These are phyloP conservation scores for Tethea ocularis DNA, from an alignment of 2,888 invertebrate genomes.

Conservation along the genomic window DNA sequence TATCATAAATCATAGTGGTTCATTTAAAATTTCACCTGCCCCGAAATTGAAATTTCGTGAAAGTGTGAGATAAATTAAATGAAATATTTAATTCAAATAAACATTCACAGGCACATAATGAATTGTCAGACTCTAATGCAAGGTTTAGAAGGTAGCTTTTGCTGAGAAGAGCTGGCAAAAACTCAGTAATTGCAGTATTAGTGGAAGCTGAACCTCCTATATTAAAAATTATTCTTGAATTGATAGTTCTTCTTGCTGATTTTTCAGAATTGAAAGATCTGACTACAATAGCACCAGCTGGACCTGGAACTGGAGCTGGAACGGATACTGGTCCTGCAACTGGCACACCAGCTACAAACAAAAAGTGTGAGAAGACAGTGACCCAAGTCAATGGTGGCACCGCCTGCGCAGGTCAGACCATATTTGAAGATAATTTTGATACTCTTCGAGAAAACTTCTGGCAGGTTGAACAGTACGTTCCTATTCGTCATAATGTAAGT, in stretches of 20 bases:
- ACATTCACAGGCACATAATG: too few species aligned
- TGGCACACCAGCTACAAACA: not conserved
- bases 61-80: too few species aligned
- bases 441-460: slow-evolving; percentile 73
- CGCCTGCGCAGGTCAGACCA: slow-evolving; percentile 74
- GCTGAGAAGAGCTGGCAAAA: too few species aligned
- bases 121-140: too few species aligned
- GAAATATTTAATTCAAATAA: too few species aligned
- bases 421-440: slow-evolving; percentile 86
- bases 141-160: too few species aligned
- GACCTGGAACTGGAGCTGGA: not conserved
- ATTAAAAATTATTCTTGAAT: not conserved
- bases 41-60: too few species aligned
- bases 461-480: slow-evolving; percentile 84
- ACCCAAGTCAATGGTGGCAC: slow-evolving; percentile 59
- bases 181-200: too few species aligned
- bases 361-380: slow-evolving; percentile 48
- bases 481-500: slow-evolving; percentile 64
- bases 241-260: not conserved
- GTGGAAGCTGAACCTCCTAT: not conserved
- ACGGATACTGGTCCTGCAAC: not conserved
- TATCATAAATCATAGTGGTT: too few species aligned
- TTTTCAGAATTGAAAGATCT: not conserved
- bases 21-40: too few species aligned
- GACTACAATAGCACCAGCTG: not conserved